phyloP scores from a whole-genome alignment of 2,113 vertebrate genomes.

The Nesospiza acunhae region DNA sequence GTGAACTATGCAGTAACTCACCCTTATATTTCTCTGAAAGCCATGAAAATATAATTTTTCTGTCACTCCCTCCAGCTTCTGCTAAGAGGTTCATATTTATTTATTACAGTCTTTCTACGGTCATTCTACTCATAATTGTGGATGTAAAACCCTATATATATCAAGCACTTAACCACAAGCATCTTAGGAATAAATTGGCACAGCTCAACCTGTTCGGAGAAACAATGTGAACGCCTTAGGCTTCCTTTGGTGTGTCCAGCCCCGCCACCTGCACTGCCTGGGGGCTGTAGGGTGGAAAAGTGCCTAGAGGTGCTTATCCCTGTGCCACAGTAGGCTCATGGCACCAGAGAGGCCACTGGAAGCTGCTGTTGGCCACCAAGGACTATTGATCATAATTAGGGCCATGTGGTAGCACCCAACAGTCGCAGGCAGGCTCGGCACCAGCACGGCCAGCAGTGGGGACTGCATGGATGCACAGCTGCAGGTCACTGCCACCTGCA shows the following conservation, averaged over 20 bases:
- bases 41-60: background rate
- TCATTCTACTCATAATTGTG: background rate
- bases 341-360: background rate
- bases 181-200: background rate
- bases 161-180: background rate
- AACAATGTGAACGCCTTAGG: fast-evolving
- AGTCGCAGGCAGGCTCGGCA: background rate
- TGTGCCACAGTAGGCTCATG: fast-evolving
- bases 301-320: background rate
- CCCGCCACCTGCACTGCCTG: fast-evolving
- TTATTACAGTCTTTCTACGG: background rate
- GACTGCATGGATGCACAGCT: background rate
- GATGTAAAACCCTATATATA: background rate
- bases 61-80: background rate
- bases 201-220: background rate
- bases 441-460: fast-evolving
- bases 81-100: background rate
- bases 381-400: background rate
- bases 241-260: background rate
- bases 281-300: background rate
- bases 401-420: fast-evolving
- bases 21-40: background rate
- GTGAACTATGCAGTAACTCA: background rate
- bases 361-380: background rate
- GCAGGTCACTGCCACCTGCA: background rate